A percentile compares a stretch with the other conserved stretches of the same genome.
Conservation (phyloP, 2,888 invertebrate species). For the Pheosia tremula region DNA sequence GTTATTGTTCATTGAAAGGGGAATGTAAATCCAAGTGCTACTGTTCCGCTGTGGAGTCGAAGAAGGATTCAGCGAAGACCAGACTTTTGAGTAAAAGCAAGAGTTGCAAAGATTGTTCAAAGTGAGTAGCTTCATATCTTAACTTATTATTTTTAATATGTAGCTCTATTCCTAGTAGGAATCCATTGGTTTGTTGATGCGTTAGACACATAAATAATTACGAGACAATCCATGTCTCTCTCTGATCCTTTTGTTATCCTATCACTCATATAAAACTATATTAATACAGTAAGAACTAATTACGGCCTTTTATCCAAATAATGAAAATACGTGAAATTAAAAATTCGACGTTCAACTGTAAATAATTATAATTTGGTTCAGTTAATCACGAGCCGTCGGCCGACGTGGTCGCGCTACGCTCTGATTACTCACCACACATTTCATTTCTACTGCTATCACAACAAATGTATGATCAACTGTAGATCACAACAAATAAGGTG, state of each 20-base stretch:
- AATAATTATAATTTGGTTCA: slow-evolving; percentile 64
- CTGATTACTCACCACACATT: slow-evolving; percentile 61
- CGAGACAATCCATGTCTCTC: no score
- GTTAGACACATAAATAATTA: no score
- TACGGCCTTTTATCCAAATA: not conserved
- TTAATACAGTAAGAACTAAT: not conserved
- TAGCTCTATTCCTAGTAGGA: no score
- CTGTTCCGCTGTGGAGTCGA: slow-evolving; percentile 83
- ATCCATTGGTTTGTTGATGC: no score
- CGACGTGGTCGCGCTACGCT: slow-evolving; percentile 58
- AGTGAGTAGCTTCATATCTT: slow-evolving; percentile 59
- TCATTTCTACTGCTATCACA: slow-evolving; percentile 55
- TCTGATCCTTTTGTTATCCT: no score
- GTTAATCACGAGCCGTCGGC: slow-evolving; percentile 55
- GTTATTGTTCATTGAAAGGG: slow-evolving; percentile 91
- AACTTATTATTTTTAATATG: no score
- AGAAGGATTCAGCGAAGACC: slow-evolving; percentile 66
- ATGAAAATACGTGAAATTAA: slow-evolving; percentile 27
- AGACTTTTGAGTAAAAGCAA: slow-evolving; percentile 65
- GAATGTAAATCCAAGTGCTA: slow-evolving; percentile 85
- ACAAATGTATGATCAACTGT: slow-evolving; percentile 50
- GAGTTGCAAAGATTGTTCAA: slow-evolving; percentile 76
- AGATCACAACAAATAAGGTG: slow-evolving; percentile 59
- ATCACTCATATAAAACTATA: not conserved
- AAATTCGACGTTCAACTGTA: slow-evolving; percentile 57